Conservation (phyloP, 2,113 vertebrate species). For the Ochotona princeps region DNA sequence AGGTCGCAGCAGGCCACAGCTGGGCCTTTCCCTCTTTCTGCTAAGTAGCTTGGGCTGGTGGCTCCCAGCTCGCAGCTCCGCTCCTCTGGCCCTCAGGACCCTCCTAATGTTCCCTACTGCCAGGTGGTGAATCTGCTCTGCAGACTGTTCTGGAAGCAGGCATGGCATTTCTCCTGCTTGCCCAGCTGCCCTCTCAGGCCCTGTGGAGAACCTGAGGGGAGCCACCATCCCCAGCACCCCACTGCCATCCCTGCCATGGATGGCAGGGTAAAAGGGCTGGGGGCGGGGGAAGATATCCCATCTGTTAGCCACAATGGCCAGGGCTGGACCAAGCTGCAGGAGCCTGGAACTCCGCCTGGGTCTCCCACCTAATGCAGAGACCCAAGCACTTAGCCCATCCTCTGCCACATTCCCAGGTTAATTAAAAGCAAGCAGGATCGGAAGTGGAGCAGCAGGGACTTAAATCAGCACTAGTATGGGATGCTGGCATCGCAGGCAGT, state of each 20-base stretch:
- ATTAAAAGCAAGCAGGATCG: no score
- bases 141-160: background rate
- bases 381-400: no score
- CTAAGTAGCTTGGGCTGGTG: background rate
- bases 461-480: no score
- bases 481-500: no score
- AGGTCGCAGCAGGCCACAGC: background rate
- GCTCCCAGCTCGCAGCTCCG: background rate
- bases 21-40: conserved; percentile 18
- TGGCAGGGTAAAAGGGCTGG: background rate
- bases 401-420: no score
- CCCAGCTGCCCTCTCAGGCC: background rate
- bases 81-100: background rate
- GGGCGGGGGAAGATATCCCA: no score
- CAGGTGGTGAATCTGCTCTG: background rate
- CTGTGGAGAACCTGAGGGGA: background rate
- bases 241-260: background rate
- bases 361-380: no score
- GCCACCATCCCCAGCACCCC: background rate
- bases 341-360: no score
- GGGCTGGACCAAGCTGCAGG: no score
- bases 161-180: no score
- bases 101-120: background rate
- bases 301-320: no score
- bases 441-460: no score